Conservation (phyloP, 2,113 vertebrate species). For the Nothobranchius furzeri region DNA sequence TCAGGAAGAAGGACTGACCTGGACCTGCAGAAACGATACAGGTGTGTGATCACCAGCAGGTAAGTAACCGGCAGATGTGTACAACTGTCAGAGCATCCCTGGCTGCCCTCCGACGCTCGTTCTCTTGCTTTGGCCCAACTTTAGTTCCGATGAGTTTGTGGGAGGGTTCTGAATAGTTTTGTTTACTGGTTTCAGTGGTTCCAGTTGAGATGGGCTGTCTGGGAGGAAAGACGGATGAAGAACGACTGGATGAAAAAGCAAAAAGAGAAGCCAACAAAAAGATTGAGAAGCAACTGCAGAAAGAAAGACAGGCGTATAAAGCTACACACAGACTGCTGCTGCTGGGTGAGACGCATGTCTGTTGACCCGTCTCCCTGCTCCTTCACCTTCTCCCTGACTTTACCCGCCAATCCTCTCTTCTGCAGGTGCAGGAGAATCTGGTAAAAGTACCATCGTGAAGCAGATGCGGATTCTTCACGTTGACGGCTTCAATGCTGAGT, state of each 20-base stretch:
- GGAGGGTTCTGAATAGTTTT: neutral
- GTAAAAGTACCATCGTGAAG: slow-evolving; percentile 99
- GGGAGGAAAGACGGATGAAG: slow-evolving; percentile 71
- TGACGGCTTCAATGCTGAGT: slow-evolving; percentile 98
- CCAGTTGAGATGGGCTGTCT: slow-evolving; percentile 70
- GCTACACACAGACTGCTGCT: slow-evolving; percentile 90
- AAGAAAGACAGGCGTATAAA: slow-evolving; percentile 84
- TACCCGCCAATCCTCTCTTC: neutral
- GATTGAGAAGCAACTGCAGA: slow-evolving; percentile 75
- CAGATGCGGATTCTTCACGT: slow-evolving; percentile 99
- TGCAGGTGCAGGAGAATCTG: slow-evolving; percentile 95
- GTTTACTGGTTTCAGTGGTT: slow-evolving; percentile 21
- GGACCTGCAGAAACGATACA: slow-evolving; percentile 25
- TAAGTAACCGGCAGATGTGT: neutral
- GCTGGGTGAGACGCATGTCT: slow-evolving; percentile 78
- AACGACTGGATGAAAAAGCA: slow-evolving; percentile 69
- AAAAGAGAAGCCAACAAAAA: slow-evolving; percentile 73
- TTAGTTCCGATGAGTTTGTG: no score
- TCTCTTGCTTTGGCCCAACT: no score
- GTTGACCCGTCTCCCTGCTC: neutral
- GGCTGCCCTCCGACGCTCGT: no score
- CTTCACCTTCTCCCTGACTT: neutral
- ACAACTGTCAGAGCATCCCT: no score
- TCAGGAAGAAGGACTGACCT: neutral
- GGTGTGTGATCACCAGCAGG: slow-evolving; percentile 21